Conservation (phyloP, 2,888 invertebrate species). For the Auanema freiburgensis region DNA sequence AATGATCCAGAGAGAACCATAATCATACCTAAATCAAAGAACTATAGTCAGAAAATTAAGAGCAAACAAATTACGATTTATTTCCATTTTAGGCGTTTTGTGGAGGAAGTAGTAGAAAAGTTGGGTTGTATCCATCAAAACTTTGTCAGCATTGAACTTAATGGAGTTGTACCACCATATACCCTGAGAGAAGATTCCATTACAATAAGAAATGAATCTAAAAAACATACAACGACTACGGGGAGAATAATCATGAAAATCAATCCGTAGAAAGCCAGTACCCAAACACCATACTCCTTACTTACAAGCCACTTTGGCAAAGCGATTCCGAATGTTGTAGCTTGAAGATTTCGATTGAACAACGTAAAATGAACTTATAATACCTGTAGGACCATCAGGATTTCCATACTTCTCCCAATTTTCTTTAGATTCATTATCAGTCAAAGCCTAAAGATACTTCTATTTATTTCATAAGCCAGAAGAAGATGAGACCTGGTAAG, state of each 20-base stretch:
- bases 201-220: no score
- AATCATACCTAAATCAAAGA: slow-evolving; percentile 72
- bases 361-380: background rate
- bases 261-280: slow-evolving; percentile 87
- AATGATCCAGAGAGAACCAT: slow-evolving; percentile 95
- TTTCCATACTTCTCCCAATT: slow-evolving; percentile 99
- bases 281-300: slow-evolving; percentile 96
- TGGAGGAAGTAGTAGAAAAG: slow-evolving; percentile 93
- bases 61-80: slow-evolving; percentile 74
- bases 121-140: slow-evolving; percentile 91
- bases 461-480: slow-evolving; percentile 7
- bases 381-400: slow-evolving; percentile 92
- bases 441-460: slow-evolving; percentile 74
- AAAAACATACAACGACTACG: slow-evolving; percentile 71
- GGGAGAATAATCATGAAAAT: slow-evolving; percentile 94
- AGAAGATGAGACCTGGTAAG: slow-evolving; percentile 67
- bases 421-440: slow-evolving; percentile 91
- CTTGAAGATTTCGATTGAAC: slow-evolving; percentile 66
- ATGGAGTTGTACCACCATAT: slow-evolving; percentile 99
- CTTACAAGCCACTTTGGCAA: slow-evolving; percentile 99
- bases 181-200: slow-evolving; percentile 69
- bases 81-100: slow-evolving; percentile 90
- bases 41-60: slow-evolving; percentile 5
- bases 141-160: slow-evolving; percentile 89
- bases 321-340: slow-evolving; percentile 98